A percentile compares a stretch with the other conserved stretches of the same genome.
Evolutionary conservation across 1,140 invertebrate species (phyloP).

Genomic region (Zaprionus capensis): DNA sequence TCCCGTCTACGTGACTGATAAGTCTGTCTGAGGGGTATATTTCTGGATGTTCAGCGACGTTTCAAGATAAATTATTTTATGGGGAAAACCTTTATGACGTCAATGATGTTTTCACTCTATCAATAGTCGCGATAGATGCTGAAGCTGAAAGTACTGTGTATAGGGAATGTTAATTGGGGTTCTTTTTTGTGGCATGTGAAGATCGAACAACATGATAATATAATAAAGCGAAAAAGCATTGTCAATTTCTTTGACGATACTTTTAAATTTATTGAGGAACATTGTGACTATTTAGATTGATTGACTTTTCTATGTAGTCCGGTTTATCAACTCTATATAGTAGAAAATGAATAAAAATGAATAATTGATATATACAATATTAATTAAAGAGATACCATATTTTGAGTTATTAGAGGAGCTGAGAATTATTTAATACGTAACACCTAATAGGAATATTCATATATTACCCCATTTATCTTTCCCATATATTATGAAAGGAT

Average conservation of each 20-base stretch:
- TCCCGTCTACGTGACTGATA: constrained; percentile 47
- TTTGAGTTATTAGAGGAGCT: too few species aligned
- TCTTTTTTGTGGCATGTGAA: neutral
- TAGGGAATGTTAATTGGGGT: neutral
- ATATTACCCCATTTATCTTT: too few species aligned
- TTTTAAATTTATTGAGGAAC: neutral
- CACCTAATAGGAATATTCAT: too few species aligned
- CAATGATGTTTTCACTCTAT: constrained; percentile 13
- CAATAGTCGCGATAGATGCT: neutral
- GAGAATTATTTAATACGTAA: too few species aligned
- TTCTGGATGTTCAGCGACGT: constrained; percentile 19
- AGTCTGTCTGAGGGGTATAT: constrained; percentile 12
- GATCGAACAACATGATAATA: neutral
- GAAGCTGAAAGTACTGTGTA: neutral
- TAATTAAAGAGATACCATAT: too few species aligned
- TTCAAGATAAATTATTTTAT: constrained; percentile 36
- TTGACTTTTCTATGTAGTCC: too few species aligned
- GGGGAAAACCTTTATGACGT: constrained; percentile 20
- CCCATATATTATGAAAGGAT: too few species aligned
- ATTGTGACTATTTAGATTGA: too few species aligned
- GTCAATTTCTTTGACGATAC: neutral
- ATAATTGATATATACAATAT: too few species aligned
- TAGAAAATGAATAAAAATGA: too few species aligned
- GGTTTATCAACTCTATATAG: too few species aligned
- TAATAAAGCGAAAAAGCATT: neutral